Percentiles rank a stretch among this genome's conserved stretches.
Evolutionary conservation across 2,888 invertebrate genomes (phyloP).

Genomic region (Standfussiana lucernea): DNA sequence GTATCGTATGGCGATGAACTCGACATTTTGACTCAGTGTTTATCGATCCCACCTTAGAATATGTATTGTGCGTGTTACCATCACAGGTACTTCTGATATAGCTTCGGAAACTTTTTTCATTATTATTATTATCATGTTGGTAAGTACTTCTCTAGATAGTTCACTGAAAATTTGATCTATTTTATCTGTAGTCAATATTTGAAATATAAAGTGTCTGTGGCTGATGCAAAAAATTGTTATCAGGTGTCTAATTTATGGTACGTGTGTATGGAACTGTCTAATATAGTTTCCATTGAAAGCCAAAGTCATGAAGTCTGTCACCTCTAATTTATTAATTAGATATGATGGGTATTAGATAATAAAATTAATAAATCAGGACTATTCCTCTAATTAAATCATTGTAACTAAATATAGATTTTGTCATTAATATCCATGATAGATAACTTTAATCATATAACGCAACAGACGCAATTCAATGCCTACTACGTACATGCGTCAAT

Average conservation of each 20-base stretch:
- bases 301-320: not conserved
- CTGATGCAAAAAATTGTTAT: conserved; percentile 20
- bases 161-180: conserved; percentile 29
- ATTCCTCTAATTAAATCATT: conserved; percentile 5
- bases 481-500: not conserved
- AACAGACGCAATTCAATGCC: not conserved
- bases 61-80: conserved; percentile 52
- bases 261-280: not conserved
- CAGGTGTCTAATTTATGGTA: conserved; percentile 3
- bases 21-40: conserved; percentile 69
- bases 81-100: conserved; percentile 42
- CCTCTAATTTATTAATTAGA: not conserved
- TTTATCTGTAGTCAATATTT: conserved; percentile 32
- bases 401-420: conserved; percentile 1
- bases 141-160: conserved; percentile 24
- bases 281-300: not conserved
- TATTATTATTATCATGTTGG: conserved; percentile 39
- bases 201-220: conserved; percentile 1
- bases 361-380: conserved; percentile 30
- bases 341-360: conserved; percentile 16
- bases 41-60: conserved; percentile 77
- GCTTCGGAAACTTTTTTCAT: conserved; percentile 44
- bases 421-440: conserved; percentile 8
- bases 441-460: conserved; percentile 8
- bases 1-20: conserved; percentile 78